phyloP scores from a whole-genome alignment of 2,888 invertebrate species.

The Hymenopus coronatus region DNA sequence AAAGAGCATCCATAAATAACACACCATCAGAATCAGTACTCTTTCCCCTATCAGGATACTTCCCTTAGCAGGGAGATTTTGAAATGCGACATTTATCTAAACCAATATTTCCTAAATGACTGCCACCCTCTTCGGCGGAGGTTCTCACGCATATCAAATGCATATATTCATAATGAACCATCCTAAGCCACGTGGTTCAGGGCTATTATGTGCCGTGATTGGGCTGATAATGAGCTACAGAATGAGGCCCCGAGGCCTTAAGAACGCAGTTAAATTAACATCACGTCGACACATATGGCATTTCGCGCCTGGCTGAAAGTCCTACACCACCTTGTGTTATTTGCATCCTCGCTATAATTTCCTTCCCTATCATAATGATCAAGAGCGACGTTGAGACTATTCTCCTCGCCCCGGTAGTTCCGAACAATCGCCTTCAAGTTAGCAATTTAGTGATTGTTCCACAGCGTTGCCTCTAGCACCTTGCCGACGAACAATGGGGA shows the following conservation, averaged over 20 bases:
- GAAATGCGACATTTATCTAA: too few relatives aligned
- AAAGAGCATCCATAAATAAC: too few relatives aligned
- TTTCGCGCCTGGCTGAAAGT: neutral
- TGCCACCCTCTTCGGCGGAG: too few relatives aligned
- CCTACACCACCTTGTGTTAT: neutral
- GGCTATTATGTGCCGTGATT: neutral
- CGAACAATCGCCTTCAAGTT: constrained; percentile 15
- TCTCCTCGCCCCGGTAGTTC: neutral
- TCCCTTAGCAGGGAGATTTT: too few relatives aligned
- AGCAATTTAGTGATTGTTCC: constrained; percentile 20
- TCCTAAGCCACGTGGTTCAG: neutral
- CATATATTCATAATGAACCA: neutral
- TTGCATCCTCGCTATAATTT: neutral
- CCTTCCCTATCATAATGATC: neutral
- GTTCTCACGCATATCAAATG: too few relatives aligned
- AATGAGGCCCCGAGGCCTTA: neutral
- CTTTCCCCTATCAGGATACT: too few relatives aligned
- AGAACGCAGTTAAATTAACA: neutral
- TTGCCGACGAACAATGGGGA: neutral
- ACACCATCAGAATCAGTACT: too few relatives aligned
- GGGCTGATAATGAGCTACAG: neutral
- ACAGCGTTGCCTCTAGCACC: neutral
- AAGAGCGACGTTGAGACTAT: neutral
- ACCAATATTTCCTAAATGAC: too few relatives aligned
- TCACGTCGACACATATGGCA: neutral